Conservation (phyloP, 2,113 vertebrate species). For the Peromyscus polionotus region DNA sequence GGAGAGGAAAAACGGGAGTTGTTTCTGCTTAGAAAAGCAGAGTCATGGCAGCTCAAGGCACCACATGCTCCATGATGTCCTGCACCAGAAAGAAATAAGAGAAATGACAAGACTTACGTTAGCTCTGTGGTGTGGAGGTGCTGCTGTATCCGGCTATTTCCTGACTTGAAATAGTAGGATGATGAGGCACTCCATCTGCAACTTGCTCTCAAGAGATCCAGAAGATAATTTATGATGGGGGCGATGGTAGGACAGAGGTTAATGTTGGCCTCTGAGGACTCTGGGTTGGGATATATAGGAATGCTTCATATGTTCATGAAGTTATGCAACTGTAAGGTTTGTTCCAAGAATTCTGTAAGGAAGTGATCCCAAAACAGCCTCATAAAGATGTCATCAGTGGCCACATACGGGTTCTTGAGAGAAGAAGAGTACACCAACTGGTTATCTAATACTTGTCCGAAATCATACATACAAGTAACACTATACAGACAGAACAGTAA, state of each 20-base stretch:
- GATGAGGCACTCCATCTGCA: background rate
- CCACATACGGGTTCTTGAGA: background rate
- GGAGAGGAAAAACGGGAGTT: background rate
- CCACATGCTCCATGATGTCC: background rate
- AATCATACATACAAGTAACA: background rate
- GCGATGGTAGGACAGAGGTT: background rate
- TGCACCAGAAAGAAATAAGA: background rate
- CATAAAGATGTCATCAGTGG: background rate
- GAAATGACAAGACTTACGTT: background rate
- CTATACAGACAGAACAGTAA: background rate
- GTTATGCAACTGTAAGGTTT: background rate
- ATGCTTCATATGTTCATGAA: background rate
- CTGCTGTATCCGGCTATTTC: background rate
- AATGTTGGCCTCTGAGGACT: background rate
- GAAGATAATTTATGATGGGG: background rate
- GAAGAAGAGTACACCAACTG: background rate
- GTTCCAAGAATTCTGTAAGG: conserved; percentile 24
- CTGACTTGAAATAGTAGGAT: background rate
- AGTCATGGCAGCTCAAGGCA: background rate
- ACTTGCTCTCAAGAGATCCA: background rate
- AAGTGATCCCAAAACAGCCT: background rate
- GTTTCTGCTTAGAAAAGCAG: background rate
- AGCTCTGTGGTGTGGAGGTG: background rate
- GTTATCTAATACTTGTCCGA: background rate
- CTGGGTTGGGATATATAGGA: background rate